Conservation (phyloP, 2,888 invertebrate species). For the Miltochrista miniata region DNA sequence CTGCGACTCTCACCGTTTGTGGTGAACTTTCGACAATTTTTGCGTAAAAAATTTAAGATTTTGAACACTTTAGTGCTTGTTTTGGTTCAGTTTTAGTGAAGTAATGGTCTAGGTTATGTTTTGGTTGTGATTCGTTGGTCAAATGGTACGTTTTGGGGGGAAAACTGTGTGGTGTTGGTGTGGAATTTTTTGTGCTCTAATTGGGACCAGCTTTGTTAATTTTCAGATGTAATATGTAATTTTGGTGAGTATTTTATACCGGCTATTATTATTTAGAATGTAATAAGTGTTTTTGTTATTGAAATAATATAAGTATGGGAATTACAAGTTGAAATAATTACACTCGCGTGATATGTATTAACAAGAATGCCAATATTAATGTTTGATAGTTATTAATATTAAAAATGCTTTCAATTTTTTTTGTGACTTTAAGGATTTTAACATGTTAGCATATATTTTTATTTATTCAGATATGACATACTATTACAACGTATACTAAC, state of each 20-base stretch:
- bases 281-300: neutral
- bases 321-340: too few relatives aligned
- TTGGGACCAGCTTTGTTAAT: slow-evolving; percentile 6
- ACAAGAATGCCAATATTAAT: neutral
- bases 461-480: slow-evolving; percentile 1
- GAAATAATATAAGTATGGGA: too few relatives aligned
- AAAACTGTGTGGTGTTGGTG: slow-evolving; percentile 20
- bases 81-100: slow-evolving; percentile 25
- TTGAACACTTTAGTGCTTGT: slow-evolving; percentile 29
- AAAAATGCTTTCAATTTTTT: neutral
- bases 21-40: slow-evolving; percentile 53
- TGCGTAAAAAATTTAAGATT: slow-evolving; percentile 38
- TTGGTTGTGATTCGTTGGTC: slow-evolving; percentile 20
- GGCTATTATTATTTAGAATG: neutral
- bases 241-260: slow-evolving; percentile 19
- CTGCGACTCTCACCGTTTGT: slow-evolving; percentile 63
- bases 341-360: too few relatives aligned
- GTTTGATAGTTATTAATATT: neutral
- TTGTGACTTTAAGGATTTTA: too few relatives aligned
- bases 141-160: slow-evolving; percentile 30
- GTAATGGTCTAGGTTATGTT: slow-evolving; percentile 24
- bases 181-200: neutral
- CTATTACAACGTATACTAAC: slow-evolving; percentile 39
- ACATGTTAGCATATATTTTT: neutral
- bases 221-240: slow-evolving; percentile 27